Conservation (phyloP, 2,888 invertebrate genomes). For the Merodon equestris region DNA sequence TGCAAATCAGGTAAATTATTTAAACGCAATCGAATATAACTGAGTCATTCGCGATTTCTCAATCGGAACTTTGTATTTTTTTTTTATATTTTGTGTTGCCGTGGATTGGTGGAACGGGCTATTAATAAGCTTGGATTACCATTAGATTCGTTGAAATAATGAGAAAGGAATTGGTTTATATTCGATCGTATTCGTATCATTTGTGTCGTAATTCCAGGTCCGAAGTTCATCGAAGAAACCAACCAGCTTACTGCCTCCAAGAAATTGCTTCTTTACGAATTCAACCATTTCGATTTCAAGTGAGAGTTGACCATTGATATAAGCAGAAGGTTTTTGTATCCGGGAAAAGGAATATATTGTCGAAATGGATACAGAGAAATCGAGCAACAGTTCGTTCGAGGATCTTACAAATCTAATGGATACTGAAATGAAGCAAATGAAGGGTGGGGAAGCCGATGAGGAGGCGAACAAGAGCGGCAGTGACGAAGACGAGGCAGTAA, state of each 20-base stretch:
- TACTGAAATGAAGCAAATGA: slow-evolving; percentile 76
- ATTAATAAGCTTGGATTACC: slow-evolving; percentile 16
- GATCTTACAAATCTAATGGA: slow-evolving; percentile 82
- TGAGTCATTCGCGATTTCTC: slow-evolving; percentile 57
- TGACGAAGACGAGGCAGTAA: slow-evolving; percentile 82
- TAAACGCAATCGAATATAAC: slow-evolving; percentile 3
- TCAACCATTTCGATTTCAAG: no score
- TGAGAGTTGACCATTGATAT: no score
- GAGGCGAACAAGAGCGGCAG: slow-evolving; percentile 78
- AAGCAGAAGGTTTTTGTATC: no score
- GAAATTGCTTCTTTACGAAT: slow-evolving; percentile 20
- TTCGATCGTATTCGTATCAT: slow-evolving; percentile 9
- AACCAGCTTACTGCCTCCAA: slow-evolving; percentile 29
- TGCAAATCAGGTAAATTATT: slow-evolving; percentile 31
- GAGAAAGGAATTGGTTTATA: background rate
- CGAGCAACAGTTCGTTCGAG: slow-evolving; percentile 84
- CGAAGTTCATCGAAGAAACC: slow-evolving; percentile 52
- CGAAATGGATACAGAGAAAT: slow-evolving; percentile 80
- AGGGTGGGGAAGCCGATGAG: slow-evolving; percentile 73
- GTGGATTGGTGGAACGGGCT: background rate
- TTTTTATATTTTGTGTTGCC: no score
- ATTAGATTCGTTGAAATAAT: background rate
- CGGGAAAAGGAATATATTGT: no score
- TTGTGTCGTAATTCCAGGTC: slow-evolving; percentile 47
- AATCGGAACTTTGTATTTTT: slow-evolving; percentile 27